Evolutionary conservation across 53 echinoderm and acorn worm genomes (phyloP).

Genomic region (Arbacia lixula): DNA sequence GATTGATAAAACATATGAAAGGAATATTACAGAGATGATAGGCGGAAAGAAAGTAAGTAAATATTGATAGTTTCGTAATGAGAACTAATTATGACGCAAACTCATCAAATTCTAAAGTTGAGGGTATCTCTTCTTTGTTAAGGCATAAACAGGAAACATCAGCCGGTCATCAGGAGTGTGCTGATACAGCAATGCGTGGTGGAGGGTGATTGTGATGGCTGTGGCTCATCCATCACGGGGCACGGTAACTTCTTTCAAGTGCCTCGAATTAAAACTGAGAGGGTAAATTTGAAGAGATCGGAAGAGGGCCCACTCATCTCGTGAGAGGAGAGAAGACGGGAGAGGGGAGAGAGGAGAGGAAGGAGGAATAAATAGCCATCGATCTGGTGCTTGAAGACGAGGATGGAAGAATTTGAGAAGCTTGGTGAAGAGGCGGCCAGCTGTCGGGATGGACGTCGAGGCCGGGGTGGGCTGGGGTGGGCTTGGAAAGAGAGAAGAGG

Average conservation of each 20-base stretch:
- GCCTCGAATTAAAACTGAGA: constrained; percentile 4
- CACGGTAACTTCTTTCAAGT: background rate
- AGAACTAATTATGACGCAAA: no score
- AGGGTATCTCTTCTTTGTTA: no score
- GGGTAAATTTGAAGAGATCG: no score
- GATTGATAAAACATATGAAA: no score
- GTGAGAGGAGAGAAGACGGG: background rate
- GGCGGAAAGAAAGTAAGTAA: background rate
- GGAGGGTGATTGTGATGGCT: no score
- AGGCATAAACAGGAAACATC: no score
- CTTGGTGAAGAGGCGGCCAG: constrained; percentile 20
- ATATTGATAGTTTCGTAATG: no score
- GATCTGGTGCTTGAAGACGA: constrained; percentile 22
- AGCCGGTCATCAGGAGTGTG: no score
- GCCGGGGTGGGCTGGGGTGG: background rate
- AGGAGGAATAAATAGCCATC: constrained; percentile 1
- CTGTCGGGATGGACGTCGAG: constrained; percentile 24
- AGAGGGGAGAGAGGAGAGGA: constrained; percentile 17
- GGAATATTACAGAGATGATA: no score
- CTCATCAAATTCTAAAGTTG: no score
- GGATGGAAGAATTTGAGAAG: background rate
- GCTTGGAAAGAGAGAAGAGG: background rate
- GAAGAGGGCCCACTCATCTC: no score
- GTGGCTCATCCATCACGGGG: constrained; percentile 2
- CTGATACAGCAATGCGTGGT: no score